Percentiles rank a stretch among this genome's conserved stretches.
Conservation (phyloP, 2,797 vertebrate genomes). For the Gouania willdenowi region DNA sequence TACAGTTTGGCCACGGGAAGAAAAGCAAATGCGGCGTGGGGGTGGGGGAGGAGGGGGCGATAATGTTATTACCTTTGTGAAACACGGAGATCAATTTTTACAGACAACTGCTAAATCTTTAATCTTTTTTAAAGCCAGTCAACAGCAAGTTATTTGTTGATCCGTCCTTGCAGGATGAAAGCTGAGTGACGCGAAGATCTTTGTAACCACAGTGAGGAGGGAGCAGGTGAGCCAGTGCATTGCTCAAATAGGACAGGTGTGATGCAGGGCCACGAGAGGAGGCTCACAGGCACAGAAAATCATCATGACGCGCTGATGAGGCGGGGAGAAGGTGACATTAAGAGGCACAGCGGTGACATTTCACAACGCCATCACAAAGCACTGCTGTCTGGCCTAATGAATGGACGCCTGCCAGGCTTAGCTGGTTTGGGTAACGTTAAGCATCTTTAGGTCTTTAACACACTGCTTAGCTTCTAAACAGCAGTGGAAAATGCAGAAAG, state of each 20-base stretch:
- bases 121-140: slow-evolving; percentile 53
- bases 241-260: slow-evolving; percentile 35
- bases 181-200: slow-evolving; percentile 21
- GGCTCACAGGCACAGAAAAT: slow-evolving; percentile 15
- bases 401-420: neutral
- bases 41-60: too few species aligned
- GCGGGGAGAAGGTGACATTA: slow-evolving; percentile 1
- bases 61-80: slow-evolving; percentile 41
- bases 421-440: slow-evolving; percentile 1
- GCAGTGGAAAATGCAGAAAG: slow-evolving; percentile 19
- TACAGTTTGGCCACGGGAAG: slow-evolving; percentile 33
- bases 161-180: slow-evolving; percentile 40
- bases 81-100: slow-evolving; percentile 45
- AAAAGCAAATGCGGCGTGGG: neutral
- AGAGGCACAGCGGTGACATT: slow-evolving; percentile 6
- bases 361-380: slow-evolving; percentile 4
- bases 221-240: slow-evolving; percentile 22
- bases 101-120: slow-evolving; percentile 51
- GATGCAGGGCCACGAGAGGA: slow-evolving; percentile 37
- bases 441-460: slow-evolving; percentile 13
- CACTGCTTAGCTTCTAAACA: slow-evolving; percentile 18
- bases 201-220: slow-evolving; percentile 16
- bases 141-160: slow-evolving; percentile 55
- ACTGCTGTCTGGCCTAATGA: neutral
- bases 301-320: slow-evolving; percentile 8